Conservation (phyloP, 2,888 invertebrate species). For the Kuschelorhynchus macadamiae region DNA sequence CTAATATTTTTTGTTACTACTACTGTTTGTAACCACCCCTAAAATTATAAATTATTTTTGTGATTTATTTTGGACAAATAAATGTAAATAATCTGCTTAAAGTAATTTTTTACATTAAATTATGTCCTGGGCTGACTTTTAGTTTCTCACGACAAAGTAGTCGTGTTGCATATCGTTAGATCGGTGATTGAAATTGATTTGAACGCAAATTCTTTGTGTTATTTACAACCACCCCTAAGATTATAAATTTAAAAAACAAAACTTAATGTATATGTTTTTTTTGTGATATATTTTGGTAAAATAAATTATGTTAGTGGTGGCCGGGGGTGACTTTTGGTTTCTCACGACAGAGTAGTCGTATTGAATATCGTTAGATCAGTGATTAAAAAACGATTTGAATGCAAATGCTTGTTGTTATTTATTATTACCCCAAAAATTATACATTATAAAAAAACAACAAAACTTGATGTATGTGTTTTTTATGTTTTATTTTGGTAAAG, state of each 20-base stretch:
- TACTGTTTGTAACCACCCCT: not conserved
- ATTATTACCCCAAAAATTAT: too few relatives aligned
- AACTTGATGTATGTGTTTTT: too few relatives aligned
- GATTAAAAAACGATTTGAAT: too few relatives aligned
- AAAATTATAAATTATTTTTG: too few relatives aligned
- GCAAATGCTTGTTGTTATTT: too few relatives aligned
- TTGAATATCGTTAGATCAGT: too few relatives aligned
- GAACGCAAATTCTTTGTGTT: not conserved
- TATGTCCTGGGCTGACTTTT: not conserved
- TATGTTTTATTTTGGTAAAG: too few relatives aligned
- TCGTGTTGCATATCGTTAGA: conserved; percentile 5
- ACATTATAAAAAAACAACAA: too few relatives aligned
- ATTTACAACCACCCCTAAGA: too few relatives aligned
- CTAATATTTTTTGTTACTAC: too few relatives aligned
- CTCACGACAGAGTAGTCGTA: not conserved
- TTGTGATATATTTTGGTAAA: not conserved
- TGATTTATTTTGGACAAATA: too few relatives aligned
- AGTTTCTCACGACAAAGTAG: conserved; percentile 7
- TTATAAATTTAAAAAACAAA: not conserved
- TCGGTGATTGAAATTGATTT: not conserved
- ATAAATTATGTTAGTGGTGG: not conserved
- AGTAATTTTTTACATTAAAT: not conserved
- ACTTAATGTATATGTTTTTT: not conserved
- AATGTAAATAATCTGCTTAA: too few relatives aligned
- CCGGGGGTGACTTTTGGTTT: not conserved